Conservation (phyloP, 2,797 vertebrate genomes). For the Bovichtus variegatus region DNA sequence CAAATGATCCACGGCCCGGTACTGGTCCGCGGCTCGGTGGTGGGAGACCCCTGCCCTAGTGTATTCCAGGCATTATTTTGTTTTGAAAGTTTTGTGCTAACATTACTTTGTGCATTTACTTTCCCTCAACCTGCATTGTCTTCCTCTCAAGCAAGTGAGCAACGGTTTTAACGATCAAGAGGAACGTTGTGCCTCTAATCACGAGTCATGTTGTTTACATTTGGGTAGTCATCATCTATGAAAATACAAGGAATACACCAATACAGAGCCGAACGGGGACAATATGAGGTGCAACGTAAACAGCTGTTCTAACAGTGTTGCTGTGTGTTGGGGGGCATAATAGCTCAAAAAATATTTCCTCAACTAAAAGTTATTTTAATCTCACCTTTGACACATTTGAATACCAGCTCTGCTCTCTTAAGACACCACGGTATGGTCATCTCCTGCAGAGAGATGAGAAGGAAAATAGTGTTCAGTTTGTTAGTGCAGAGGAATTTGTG, state of each 20-base stretch:
- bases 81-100: not conserved
- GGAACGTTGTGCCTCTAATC: not conserved
- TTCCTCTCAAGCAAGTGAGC: no score
- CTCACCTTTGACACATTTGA: conserved; percentile 98
- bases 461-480: not conserved
- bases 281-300: not conserved
- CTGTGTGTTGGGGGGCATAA: not conserved
- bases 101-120: not conserved
- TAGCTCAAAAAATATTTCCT: not conserved
- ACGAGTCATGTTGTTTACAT: not conserved
- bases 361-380: not conserved
- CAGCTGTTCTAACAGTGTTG: not conserved
- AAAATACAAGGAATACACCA: not conserved
- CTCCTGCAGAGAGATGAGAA: conserved; percentile 75
- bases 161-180: no score
- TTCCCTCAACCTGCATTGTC: not conserved
- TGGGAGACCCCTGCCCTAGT: no score
- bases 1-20: no score
- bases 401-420: conserved; percentile 88
- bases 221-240: not conserved
- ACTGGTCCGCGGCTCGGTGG: no score
- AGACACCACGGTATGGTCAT: conserved; percentile 90
- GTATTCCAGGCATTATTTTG: not conserved
- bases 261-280: not conserved
- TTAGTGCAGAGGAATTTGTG: not conserved